phyloP scores from a whole-genome alignment of 2,888 invertebrate species.

The Octodonta nipae region DNA sequence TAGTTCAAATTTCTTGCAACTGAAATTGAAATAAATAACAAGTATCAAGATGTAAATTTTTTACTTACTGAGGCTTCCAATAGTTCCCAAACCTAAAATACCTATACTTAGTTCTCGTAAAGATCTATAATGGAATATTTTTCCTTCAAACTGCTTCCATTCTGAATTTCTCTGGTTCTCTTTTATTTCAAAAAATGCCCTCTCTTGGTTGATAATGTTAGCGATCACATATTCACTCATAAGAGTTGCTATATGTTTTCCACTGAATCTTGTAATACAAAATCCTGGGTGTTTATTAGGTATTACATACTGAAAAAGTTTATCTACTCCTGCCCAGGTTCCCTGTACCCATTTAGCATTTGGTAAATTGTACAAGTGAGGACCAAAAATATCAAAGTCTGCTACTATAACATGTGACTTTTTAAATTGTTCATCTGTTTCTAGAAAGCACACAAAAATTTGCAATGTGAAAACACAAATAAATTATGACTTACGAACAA shows the following conservation, averaged over 20 bases:
- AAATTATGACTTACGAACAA: too few species aligned
- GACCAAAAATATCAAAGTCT: constrained; percentile 32
- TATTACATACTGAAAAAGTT: constrained; percentile 21
- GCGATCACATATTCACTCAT: constrained; percentile 41
- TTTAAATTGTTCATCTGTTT: constrained; percentile 18
- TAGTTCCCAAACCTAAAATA: constrained; percentile 41
- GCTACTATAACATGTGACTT: constrained; percentile 32
- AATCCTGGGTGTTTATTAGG: constrained; percentile 20
- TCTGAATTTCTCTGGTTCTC: constrained; percentile 16
- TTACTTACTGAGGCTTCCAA: constrained; percentile 40
- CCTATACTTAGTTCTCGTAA: constrained; percentile 39
- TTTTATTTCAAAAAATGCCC: constrained; percentile 28
- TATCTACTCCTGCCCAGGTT: constrained; percentile 38
- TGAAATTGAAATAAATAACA: constrained; percentile 19
- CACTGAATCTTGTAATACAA: constrained; percentile 34
- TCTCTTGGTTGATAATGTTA: constrained; percentile 38
- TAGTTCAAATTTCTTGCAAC: constrained; percentile 36
- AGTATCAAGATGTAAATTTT: constrained; percentile 7
- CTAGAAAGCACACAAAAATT: constrained; percentile 8
- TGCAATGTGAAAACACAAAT: too few species aligned
- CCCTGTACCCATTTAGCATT: constrained; percentile 36
- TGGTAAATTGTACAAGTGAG: constrained; percentile 29
- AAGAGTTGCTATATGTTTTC: constrained; percentile 34
- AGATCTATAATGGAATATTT: constrained; percentile 29
- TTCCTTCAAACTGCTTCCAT: constrained; percentile 31